Conservation (phyloP, 2,113 vertebrate genomes). For the Megaceryle torquata region DNA sequence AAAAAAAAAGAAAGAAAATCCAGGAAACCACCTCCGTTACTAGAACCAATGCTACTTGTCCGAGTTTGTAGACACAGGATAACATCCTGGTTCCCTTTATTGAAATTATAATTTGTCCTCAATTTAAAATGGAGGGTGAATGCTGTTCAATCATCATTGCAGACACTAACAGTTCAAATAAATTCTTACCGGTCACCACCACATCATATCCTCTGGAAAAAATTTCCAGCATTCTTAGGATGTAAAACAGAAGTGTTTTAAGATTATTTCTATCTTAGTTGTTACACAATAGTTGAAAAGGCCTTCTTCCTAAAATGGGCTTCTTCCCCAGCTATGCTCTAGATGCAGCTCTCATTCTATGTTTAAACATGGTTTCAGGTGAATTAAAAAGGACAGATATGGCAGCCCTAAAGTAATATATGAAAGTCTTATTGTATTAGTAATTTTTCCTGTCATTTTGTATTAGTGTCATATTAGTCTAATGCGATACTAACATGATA, state of each 20-base stretch:
- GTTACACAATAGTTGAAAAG: not conserved
- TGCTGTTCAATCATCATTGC: not conserved
- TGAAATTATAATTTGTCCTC: not conserved
- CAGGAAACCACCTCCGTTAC: not conserved
- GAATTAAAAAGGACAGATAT: conserved; percentile 73
- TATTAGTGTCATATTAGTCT: conserved; percentile 79
- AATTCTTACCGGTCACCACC: not conserved
- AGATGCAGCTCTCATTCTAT: not conserved
- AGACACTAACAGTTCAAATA: not conserved
- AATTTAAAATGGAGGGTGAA: not conserved
- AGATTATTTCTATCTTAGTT: not conserved
- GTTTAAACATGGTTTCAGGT: conserved; percentile 62
- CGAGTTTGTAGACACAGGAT: not conserved
- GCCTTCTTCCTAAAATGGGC: not conserved
- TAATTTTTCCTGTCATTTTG: conserved; percentile 75
- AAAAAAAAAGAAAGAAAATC: not conserved
- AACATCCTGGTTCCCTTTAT: not conserved
- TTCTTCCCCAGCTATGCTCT: not conserved
- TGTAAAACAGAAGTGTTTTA: not conserved
- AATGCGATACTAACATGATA: conserved; percentile 76
- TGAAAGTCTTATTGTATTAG: conserved; percentile 77
- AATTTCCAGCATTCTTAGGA: not conserved
- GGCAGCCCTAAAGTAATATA: conserved; percentile 68
- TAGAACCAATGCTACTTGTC: not conserved
- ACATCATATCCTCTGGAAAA: not conserved